Conservation (phyloP, 2,113 vertebrate genomes). For the Notothenia rossii region DNA sequence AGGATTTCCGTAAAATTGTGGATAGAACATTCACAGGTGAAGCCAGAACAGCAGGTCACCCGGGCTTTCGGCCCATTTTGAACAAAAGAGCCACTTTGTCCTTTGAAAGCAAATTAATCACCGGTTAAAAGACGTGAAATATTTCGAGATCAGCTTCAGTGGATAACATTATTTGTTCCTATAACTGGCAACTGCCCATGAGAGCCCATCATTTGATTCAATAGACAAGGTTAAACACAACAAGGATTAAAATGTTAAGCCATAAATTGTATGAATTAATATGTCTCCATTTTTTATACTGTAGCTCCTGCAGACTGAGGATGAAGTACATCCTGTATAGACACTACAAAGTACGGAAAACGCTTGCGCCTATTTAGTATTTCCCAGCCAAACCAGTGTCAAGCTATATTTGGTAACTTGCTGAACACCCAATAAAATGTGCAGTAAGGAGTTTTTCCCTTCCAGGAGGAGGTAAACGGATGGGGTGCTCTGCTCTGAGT, state of each 20-base stretch:
- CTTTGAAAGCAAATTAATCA: conserved; percentile 50
- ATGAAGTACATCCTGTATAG: conserved; percentile 8
- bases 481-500: conserved; percentile 70
- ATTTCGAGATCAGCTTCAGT: conserved; percentile 33
- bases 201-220: conserved; percentile 11
- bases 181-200: conserved; percentile 26
- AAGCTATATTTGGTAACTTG: conserved; percentile 63
- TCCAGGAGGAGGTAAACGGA: conserved; percentile 76
- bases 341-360: conserved; percentile 11
- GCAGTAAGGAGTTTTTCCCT: conserved; percentile 71
- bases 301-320: background rate
- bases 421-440: conserved; percentile 73
- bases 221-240: conserved; percentile 19
- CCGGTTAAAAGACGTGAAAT: conserved; percentile 14
- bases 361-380: conserved; percentile 32
- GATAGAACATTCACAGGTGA: conserved; percentile 39
- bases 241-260: background rate
- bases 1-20: conserved; percentile 24
- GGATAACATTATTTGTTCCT: conserved; percentile 33
- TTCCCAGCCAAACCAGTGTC: conserved; percentile 38
- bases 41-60: conserved; percentile 14
- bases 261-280: conserved; percentile 6
- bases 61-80: conserved; percentile 4
- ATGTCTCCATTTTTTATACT: conserved; percentile 9
- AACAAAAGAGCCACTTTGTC: conserved; percentile 30